Percentiles rank a stretch among this genome's conserved stretches.
Conservation (phyloP, 2,797 vertebrate genomes). For the Brachymystax lenok region DNA sequence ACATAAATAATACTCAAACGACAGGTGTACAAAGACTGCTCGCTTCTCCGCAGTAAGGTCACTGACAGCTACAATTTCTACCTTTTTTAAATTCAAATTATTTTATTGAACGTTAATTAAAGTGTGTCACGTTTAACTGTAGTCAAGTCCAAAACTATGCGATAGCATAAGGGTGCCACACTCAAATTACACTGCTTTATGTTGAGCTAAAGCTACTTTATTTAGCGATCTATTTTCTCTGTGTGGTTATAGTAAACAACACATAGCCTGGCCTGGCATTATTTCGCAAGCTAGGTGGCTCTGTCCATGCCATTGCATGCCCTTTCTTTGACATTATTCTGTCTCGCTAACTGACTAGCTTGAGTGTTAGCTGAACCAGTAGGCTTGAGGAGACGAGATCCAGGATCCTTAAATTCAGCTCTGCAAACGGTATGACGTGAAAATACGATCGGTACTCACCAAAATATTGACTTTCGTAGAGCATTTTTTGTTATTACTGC, state of each 20-base stretch:
- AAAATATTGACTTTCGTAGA: too few species aligned
- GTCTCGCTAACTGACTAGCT: background rate
- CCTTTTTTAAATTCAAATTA: background rate
- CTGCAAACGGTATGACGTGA: too few species aligned
- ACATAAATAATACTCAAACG: constrained; percentile 28
- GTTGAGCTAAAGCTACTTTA: background rate
- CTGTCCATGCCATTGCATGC: too few species aligned
- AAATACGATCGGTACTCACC: too few species aligned
- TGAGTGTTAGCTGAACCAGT: too few species aligned
- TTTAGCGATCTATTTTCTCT: background rate
- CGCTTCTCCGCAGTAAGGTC: constrained; percentile 37
- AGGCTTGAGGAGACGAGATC: too few species aligned
- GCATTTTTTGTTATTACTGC: too few species aligned
- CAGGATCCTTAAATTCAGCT: too few species aligned
- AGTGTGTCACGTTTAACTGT: background rate
- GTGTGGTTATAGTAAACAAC: background rate
- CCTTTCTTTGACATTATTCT: too few species aligned
- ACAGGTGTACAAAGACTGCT: constrained; percentile 16
- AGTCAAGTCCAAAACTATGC: background rate
- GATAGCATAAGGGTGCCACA: background rate
- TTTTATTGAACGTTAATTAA: background rate
- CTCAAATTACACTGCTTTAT: background rate
- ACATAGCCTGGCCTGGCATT: background rate
- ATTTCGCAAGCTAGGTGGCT: background rate
- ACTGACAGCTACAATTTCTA: background rate